Conservation (phyloP, 2,797 vertebrate genomes). For the Pseudochromis fuscus region DNA sequence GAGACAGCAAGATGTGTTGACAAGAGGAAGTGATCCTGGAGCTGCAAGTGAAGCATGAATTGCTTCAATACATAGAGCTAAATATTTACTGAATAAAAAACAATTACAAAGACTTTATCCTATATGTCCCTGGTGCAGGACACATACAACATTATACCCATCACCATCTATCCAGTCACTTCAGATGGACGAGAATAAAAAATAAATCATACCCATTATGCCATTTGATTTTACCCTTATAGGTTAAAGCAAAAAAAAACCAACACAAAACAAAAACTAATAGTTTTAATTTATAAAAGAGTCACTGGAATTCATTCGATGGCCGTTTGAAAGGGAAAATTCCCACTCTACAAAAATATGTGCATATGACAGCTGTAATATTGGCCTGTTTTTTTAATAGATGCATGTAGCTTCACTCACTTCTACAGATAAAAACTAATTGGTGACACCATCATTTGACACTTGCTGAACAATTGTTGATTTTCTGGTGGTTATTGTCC, state of each 20-base stretch:
- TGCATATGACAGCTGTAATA: conserved; percentile 31
- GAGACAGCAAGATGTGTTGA: conserved; percentile 3
- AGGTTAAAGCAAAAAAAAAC: conserved; percentile 21
- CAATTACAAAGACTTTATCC: background rate
- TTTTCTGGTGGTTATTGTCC: conserved; percentile 18
- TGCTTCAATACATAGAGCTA: conserved; percentile 20
- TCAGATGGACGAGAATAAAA: conserved; percentile 22
- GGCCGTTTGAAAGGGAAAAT: conserved; percentile 12
- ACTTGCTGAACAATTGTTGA: conserved; percentile 30
- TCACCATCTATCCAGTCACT: conserved; percentile 14
- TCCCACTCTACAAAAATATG: conserved; percentile 32
- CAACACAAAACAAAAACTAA: too few relatives aligned
- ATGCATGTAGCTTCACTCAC: conserved; percentile 6
- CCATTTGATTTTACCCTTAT: conserved; percentile 24
- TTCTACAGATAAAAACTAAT: conserved; percentile 5
- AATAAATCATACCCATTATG: conserved; percentile 1
- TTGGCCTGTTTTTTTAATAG: conserved; percentile 6
- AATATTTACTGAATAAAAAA: conserved; percentile 5
- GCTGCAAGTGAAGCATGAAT: conserved; percentile 7
- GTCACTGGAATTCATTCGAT: conserved; percentile 15
- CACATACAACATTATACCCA: conserved; percentile 14
- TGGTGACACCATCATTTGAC: conserved; percentile 43
- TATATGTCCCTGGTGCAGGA: too few relatives aligned
- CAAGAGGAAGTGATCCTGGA: conserved; percentile 9
- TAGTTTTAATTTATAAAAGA: conserved; percentile 25